Evolutionary conservation across 30 jellyfish, hydroid and myxozoan genomes (phyloP).

Genomic region (Haliclystus octoradiatus): DNA sequence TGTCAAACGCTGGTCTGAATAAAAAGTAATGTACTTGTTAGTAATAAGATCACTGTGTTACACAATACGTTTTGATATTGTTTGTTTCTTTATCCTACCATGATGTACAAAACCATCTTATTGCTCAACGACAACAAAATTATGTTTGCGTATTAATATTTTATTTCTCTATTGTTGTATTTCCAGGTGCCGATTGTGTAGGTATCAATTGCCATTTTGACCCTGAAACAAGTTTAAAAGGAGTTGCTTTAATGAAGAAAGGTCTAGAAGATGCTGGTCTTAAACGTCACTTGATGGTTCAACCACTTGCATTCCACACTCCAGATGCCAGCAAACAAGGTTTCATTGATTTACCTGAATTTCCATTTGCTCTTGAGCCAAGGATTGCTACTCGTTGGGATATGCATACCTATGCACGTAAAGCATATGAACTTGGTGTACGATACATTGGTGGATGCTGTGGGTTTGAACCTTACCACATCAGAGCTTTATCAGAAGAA

Average conservation of each 20-base stretch:
- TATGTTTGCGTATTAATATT: too few relatives aligned
- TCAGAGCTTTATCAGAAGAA: slow-evolving; percentile 86
- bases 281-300: slow-evolving; percentile 67
- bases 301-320: slow-evolving; percentile 76
- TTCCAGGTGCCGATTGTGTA: slow-evolving; percentile 64
- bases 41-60: too few relatives aligned
- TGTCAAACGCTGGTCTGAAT: too few relatives aligned
- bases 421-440: slow-evolving; percentile 84
- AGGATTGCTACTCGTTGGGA: slow-evolving; percentile 92
- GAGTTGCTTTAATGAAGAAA: slow-evolving; percentile 56
- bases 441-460: slow-evolving; percentile 99
- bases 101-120: too few relatives aligned
- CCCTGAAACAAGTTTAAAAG: slow-evolving; percentile 52
- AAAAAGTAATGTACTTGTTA: too few relatives aligned
- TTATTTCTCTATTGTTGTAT: too few relatives aligned
- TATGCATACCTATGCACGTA: slow-evolving; percentile 86
- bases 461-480: slow-evolving; percentile 96
- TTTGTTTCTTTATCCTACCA: too few relatives aligned
- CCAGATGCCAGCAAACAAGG: slow-evolving; percentile 90
- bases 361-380: slow-evolving; percentile 94
- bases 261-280: slow-evolving; percentile 82
- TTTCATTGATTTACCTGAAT: slow-evolving; percentile 85
- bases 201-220: slow-evolving; percentile 95
- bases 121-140: too few relatives aligned
- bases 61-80: too few relatives aligned